phyloP scores from a whole-genome alignment of 2,888 invertebrate genomes.

The Gastrophysa polygoni region DNA sequence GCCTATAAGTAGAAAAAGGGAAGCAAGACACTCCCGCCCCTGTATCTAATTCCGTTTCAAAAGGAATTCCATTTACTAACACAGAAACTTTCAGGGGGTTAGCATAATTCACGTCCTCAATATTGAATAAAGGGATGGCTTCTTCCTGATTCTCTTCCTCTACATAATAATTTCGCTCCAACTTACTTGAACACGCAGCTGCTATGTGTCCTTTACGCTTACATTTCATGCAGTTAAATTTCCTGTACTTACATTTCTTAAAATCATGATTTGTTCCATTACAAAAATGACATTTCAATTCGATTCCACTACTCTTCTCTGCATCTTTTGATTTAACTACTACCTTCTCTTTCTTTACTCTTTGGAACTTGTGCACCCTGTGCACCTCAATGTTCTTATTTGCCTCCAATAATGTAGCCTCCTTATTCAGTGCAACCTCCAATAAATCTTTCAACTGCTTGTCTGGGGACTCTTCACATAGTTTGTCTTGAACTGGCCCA shows the following conservation, averaged over 20 bases:
- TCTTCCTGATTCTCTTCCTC: not conserved
- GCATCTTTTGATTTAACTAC: not conserved
- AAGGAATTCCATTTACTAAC: conserved; percentile 4
- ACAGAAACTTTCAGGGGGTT: conserved; percentile 4
- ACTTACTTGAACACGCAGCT: not conserved
- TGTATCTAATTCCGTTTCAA: conserved; percentile 14
- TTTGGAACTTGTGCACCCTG: not conserved
- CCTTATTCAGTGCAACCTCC: too few relatives aligned
- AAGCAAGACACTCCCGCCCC: conserved; percentile 18
- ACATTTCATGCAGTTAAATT: conserved; percentile 9
- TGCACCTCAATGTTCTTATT: not conserved
- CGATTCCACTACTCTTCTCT: not conserved
- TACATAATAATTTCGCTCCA: not conserved
- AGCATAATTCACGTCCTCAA: not conserved
- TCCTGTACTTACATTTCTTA: conserved; percentile 10
- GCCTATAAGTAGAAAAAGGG: conserved; percentile 6
- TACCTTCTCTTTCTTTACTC: not conserved
- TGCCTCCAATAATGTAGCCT: too few relatives aligned
- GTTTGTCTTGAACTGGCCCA: not conserved
- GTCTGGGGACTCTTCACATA: conserved; percentile 1
- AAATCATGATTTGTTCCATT: conserved; percentile 14
- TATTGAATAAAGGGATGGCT: not conserved
- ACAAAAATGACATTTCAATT: conserved; percentile 12
- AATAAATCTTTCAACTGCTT: not conserved
- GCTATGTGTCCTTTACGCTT: conserved; percentile 1